phyloP scores from a whole-genome alignment of 2,797 vertebrate species.

The Phoeniculus purpureus region DNA sequence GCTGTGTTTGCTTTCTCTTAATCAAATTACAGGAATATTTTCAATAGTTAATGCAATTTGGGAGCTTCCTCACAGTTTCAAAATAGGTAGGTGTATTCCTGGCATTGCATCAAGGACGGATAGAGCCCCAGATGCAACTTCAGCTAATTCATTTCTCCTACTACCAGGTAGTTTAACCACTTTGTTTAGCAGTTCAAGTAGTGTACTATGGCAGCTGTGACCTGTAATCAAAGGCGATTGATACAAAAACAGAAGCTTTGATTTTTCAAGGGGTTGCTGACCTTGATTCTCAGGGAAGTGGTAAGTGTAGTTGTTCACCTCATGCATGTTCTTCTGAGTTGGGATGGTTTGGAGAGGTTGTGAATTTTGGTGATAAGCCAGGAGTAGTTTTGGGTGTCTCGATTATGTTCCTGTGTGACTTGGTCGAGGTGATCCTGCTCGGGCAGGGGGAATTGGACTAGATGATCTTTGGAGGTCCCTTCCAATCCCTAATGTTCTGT shows the following conservation, averaged over 20 bases:
- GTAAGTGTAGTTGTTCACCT: neutral
- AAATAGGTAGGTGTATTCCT: neutral
- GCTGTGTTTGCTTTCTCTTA: neutral
- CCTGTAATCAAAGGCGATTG: neutral
- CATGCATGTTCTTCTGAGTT: neutral
- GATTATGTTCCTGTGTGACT: no score
- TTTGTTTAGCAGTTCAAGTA: neutral
- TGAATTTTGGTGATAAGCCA: neutral
- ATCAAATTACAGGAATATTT: neutral
- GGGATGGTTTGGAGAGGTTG: neutral
- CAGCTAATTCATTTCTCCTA: fast-evolving
- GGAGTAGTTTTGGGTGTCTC: neutral
- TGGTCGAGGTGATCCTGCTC: no score
- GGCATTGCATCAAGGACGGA: neutral
- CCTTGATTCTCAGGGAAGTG: neutral
- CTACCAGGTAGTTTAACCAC: neutral
- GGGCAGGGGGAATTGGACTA: no score
- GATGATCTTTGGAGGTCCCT: no score
- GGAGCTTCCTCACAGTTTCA: neutral
- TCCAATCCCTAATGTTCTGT: no score
- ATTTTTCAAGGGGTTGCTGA: neutral
- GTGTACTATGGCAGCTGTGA: neutral
- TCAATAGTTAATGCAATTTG: neutral
- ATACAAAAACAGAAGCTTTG: neutral
- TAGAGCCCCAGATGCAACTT: neutral